Base-by-base conservation (phyloP, 2,113 vertebrate genomes). In the Felis chaus region DNA sequence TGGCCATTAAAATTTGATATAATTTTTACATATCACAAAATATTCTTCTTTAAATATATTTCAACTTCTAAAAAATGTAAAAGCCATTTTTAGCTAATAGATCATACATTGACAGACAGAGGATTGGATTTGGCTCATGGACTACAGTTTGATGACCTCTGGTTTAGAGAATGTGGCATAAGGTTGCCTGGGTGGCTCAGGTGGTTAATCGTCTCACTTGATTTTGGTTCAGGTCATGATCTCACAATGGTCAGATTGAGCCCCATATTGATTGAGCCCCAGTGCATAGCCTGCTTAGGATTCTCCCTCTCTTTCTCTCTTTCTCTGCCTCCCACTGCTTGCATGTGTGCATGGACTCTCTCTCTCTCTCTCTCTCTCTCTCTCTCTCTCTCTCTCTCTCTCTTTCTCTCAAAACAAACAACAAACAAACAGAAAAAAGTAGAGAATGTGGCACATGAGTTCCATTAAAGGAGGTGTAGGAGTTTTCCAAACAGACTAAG, bases 401-500 rank as follows among this genome's bases (percentile, higher is more conserved):
- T n/a, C n/a, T n/a, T n/a, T n/a, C n/a, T n/a, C 57, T 61, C 57
- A 61, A 61, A 61, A 23, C 57, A 61, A 61, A 61, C 57, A 61
- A 55, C 55, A 55, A 57, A 57, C 55, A 57, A 57, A 57, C 55
- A 57, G 45, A 57, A 55, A 55, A 18, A 55, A 57, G 55, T 84
- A 97, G 41, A 92, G n/a, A 95, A 80, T n/a, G 14, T 48, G 31
- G 31, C 33, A n/a, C 50, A 7, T 53, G 5, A 86, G 14, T 82
- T 93, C 48, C 27, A 57, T 63, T 80, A 57, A 90, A 96, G 85
- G 11, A 71, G 50, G n/a, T 57, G 11, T 69, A 92, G 61, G 61
- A 48, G 18, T 95, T 95, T 95, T 57, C 16, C 53, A 94, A 89
- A 39, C n/a, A 80, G 78, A 90, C 14, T 41, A 88, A 83, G 33